Conservation (phyloP, 1,140 invertebrate genomes). For the Drosophila tani region DNA sequence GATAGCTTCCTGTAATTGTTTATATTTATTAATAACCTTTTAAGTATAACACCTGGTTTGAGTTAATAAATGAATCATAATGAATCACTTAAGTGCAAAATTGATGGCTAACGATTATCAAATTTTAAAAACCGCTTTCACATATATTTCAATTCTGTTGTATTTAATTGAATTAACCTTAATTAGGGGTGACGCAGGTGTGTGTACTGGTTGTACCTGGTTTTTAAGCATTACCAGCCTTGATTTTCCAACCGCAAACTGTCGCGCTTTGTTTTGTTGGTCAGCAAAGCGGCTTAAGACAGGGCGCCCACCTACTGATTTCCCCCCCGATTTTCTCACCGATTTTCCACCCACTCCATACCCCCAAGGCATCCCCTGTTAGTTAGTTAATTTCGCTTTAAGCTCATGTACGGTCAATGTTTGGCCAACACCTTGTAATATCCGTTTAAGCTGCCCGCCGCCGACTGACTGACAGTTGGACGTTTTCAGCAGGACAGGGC, state of each 20-base stretch:
- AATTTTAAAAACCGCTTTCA: neutral
- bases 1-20: neutral
- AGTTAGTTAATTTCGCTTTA: slow-evolving; percentile 78
- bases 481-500: slow-evolving; percentile 50
- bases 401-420: slow-evolving; percentile 84
- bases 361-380: slow-evolving; percentile 7
- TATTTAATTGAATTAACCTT: neutral
- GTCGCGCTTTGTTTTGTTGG: slow-evolving; percentile 39
- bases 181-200: neutral
- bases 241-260: neutral
- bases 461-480: slow-evolving; percentile 70
- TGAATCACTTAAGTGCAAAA: neutral
- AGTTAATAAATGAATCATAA: neutral
- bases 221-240: neutral
- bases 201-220: neutral
- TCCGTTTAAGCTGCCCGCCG: slow-evolving; percentile 73
- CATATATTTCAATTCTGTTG: neutral
- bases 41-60: neutral
- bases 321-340: neutral
- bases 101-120: neutral
- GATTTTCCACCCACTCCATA: too few relatives aligned
- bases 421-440: slow-evolving; percentile 84
- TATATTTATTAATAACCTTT: neutral
- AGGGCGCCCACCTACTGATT: neutral
- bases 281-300: slow-evolving; percentile 36